phyloP scores from a whole-genome alignment of 2,797 vertebrate species.

The Acanthornis magna region DNA sequence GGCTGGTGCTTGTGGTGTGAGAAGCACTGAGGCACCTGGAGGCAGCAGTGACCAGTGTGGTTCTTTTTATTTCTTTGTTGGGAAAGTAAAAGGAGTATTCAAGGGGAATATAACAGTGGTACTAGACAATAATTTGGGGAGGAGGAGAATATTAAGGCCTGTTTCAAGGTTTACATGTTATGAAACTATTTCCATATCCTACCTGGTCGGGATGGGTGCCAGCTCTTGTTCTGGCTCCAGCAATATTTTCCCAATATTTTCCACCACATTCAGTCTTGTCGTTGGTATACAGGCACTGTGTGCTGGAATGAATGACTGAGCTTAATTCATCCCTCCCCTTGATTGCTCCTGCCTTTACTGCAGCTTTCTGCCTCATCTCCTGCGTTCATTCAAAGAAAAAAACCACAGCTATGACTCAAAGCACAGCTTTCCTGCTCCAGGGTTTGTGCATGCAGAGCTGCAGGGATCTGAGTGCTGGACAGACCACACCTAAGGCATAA shows the following conservation, averaged over 20 bases:
- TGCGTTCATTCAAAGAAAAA: background rate
- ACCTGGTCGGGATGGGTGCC: background rate
- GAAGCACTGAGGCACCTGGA: background rate
- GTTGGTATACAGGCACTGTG: background rate
- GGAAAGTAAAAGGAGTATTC: background rate
- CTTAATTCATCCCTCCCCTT: background rate
- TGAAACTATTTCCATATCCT: background rate
- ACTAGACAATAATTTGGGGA: background rate
- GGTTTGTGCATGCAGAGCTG: background rate
- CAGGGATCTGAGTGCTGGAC: background rate
- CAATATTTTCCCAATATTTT: background rate
- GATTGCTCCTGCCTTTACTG: background rate
- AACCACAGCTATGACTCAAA: background rate
- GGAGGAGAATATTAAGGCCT: background rate
- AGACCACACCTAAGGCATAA: background rate
- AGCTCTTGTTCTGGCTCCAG: background rate
- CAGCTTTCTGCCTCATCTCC: background rate
- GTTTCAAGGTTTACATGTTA: background rate
- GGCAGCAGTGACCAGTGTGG: background rate
- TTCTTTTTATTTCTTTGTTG: background rate
- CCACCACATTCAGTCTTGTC: background rate
- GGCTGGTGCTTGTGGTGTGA: background rate
- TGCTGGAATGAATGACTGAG: background rate
- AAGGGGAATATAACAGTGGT: background rate
- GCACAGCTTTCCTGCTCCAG: background rate